phyloP scores from a whole-genome alignment of 2,888 invertebrate genomes.

The Rhimphoctona megacephalus region DNA sequence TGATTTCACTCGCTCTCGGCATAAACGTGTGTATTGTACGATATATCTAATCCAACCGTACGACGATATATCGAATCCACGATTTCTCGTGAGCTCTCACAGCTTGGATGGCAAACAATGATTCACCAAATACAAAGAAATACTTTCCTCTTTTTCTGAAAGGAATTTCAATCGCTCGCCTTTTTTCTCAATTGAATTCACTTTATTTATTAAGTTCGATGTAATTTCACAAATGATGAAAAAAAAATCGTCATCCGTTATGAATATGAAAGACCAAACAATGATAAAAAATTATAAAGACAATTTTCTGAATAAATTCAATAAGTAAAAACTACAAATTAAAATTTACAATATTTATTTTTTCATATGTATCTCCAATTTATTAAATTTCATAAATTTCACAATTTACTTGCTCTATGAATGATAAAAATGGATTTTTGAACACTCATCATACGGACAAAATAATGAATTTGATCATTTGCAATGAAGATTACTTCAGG shows the following conservation, averaged over 20 bases:
- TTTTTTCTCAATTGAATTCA: neutral
- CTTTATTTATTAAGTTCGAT: neutral
- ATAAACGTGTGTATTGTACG: neutral
- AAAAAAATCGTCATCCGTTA: neutral
- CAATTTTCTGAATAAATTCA: no score
- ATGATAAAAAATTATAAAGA: no score
- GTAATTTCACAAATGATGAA: neutral
- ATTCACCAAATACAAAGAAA: constrained; percentile 14
- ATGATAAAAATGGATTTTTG: no score
- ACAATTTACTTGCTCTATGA: no score
- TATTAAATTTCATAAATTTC: no score
- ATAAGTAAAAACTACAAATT: no score
- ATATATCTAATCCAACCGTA: constrained; percentile 14
- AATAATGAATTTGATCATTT: no score
- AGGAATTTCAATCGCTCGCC: neutral
- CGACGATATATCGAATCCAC: constrained; percentile 24
- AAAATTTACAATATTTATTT: no score
- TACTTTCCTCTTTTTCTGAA: neutral
- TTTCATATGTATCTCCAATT: no score
- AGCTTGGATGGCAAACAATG: constrained; percentile 43
- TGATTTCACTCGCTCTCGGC: constrained; percentile 33
- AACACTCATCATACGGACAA: no score
- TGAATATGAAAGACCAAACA: no score
- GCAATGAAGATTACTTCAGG: no score
- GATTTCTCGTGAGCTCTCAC: constrained; percentile 35